Evolutionary conservation across 2,888 invertebrate species (phyloP).

Genomic region (Amblyteles armatorius): DNA sequence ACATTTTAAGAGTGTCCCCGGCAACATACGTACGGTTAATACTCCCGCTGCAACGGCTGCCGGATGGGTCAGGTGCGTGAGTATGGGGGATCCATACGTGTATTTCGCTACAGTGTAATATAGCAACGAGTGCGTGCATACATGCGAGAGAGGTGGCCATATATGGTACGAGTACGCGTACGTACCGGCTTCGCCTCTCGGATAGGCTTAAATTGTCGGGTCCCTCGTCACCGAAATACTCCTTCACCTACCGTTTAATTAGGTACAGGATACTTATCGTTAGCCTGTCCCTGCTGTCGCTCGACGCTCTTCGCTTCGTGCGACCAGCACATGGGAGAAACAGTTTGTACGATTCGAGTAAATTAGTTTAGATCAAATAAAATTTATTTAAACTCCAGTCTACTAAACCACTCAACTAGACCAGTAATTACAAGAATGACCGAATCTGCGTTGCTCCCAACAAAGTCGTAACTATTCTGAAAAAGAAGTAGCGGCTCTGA

Average conservation of each 20-base stretch:
- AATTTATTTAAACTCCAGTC: neutral
- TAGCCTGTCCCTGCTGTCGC: slow-evolving; percentile 63
- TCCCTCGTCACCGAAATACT: slow-evolving; percentile 80
- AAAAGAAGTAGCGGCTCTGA: neutral
- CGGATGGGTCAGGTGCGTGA: slow-evolving; percentile 74
- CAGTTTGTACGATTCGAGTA: neutral
- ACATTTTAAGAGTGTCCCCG: slow-evolving; percentile 82
- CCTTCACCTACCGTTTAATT: slow-evolving; percentile 81
- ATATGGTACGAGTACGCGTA: slow-evolving; percentile 40
- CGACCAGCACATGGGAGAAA: neutral
- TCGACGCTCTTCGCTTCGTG: slow-evolving; percentile 49
- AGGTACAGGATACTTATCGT: slow-evolving; percentile 74
- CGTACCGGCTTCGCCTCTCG: slow-evolving; percentile 68
- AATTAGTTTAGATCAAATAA: neutral
- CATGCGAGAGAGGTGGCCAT: slow-evolving; percentile 15
- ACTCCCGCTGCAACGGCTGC: slow-evolving; percentile 60
- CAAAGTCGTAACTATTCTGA: slow-evolving; percentile 25
- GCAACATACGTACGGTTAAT: slow-evolving; percentile 71
- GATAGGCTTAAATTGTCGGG: slow-evolving; percentile 79
- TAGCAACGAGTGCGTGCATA: slow-evolving; percentile 23
- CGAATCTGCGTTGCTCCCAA: neutral
- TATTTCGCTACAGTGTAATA: slow-evolving; percentile 44
- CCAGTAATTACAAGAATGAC: neutral
- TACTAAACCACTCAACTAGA: neutral
- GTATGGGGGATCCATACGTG: slow-evolving; percentile 65